Conservation (phyloP, 2,113 vertebrate species). For the Eudyptes chrysolophus region DNA sequence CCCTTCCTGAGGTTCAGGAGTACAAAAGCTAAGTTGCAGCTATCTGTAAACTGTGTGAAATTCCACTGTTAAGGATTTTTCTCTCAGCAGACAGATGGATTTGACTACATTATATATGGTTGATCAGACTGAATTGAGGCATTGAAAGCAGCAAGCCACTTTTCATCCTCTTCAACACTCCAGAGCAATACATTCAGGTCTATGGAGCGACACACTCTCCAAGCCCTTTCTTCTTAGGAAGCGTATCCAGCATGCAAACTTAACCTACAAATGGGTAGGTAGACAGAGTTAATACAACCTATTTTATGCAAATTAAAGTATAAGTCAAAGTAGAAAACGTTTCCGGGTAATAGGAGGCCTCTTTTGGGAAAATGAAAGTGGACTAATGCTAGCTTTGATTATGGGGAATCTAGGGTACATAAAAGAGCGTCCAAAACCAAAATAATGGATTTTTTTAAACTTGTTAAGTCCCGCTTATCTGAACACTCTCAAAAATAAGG, state of each 20-base stretch:
- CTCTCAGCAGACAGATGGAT: neutral
- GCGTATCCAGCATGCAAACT: neutral
- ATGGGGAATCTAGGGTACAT: neutral
- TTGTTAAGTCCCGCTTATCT: neutral
- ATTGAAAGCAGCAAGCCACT: neutral
- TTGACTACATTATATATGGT: neutral
- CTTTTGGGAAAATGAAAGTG: neutral
- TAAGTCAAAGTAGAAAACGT: neutral
- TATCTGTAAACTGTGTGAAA: neutral
- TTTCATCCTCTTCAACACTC: neutral
- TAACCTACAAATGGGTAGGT: neutral
- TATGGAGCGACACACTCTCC: neutral
- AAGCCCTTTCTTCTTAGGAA: neutral
- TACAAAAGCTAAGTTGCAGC: neutral
- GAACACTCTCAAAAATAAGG: neutral
- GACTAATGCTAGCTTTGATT: neutral
- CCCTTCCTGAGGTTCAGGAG: neutral
- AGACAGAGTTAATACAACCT: neutral
- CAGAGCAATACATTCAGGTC: neutral
- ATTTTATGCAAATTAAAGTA: neutral
- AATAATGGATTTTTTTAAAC: neutral
- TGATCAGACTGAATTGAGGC: neutral
- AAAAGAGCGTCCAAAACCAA: neutral
- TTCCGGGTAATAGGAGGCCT: neutral
- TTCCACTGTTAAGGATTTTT: neutral